Percentiles rank a stretch among this genome's conserved stretches.
These are phyloP conservation scores for Eciton burchellii DNA, from an alignment of 1,140 invertebrate genomes.

Conservation along the genomic window DNA sequence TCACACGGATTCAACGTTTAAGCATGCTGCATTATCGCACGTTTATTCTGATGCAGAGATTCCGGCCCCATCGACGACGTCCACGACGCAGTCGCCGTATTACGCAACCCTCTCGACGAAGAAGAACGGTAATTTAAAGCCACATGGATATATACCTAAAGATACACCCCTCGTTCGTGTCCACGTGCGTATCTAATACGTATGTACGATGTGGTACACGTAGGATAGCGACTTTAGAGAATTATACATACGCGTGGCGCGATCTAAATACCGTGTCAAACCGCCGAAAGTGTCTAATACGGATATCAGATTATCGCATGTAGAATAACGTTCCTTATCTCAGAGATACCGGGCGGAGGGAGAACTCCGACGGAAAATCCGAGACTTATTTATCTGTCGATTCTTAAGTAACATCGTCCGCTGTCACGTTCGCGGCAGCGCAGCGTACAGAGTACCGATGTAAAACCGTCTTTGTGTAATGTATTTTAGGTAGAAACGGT, in stretches of 20 bases:
- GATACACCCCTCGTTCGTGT: not conserved
- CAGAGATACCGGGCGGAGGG: conserved; percentile 12
- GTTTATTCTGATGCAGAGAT: conserved; percentile 86
- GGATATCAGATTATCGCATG: conserved; percentile 47
- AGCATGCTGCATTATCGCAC: not conserved
- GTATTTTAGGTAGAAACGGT: conserved; percentile 79
- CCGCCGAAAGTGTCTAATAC: not conserved
- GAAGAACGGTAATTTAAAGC: conserved; percentile 78
- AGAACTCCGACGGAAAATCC: conserved; percentile 26
- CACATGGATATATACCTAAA: conserved; percentile 13
- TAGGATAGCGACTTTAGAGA: conserved; percentile 6
- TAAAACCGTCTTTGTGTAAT: conserved; percentile 72
- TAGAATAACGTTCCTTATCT: conserved; percentile 47
- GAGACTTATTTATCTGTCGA: conserved; percentile 40
- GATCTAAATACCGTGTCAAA: conserved; percentile 13
- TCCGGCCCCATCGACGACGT: conserved; percentile 89
- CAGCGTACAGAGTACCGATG: conserved; percentile 46
- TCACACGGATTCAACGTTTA: not conserved
- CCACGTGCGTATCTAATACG: conserved; percentile 13
- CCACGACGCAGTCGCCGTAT: conserved; percentile 86
- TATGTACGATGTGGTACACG: conserved; percentile 3
- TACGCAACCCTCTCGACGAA: conserved; percentile 78
- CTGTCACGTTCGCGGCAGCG: conserved; percentile 34
- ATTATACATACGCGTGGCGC: conserved; percentile 6
- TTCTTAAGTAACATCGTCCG: conserved; percentile 39